phyloP scores from a whole-genome alignment of 2,888 invertebrate genomes.

The Chaetogeoica ovagalla region DNA sequence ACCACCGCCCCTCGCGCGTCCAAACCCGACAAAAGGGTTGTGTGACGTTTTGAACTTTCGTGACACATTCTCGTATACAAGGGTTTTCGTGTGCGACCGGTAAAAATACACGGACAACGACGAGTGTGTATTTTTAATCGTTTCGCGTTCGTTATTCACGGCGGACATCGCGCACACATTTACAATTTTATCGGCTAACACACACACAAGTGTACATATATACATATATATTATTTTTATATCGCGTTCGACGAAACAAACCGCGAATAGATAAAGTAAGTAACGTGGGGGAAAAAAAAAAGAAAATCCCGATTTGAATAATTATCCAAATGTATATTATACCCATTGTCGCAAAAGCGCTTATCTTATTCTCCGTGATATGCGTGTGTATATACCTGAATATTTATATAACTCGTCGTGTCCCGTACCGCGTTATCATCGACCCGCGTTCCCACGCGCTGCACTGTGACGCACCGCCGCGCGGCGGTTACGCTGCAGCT shows the following conservation, averaged over 20 bases:
- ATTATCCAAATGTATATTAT: slow-evolving; percentile 3
- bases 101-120: too few relatives aligned
- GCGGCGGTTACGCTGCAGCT: too few relatives aligned
- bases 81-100: too few relatives aligned
- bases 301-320: slow-evolving; percentile 37
- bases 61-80: slow-evolving; percentile 1
- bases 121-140: too few relatives aligned
- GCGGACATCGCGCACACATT: neutral
- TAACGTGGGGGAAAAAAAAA: neutral
- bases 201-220: neutral
- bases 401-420: neutral
- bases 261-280: neutral
- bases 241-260: neutral
- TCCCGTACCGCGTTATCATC: too few relatives aligned
- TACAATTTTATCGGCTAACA: neutral
- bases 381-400: neutral
- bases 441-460: too few relatives aligned
- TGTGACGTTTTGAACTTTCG: slow-evolving; percentile 42
- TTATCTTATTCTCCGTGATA: slow-evolving; percentile 1
- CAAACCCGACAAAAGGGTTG: slow-evolving; percentile 16
- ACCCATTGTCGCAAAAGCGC: neutral
- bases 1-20: too few relatives aligned
- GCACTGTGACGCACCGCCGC: too few relatives aligned
- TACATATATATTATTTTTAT: neutral
- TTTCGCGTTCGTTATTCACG: too few relatives aligned